Evolutionary conservation across 2,797 vertebrate genomes (phyloP), one percentile per base, ranked within the genome.

Genomic region (Aythya fuligula): DNA sequence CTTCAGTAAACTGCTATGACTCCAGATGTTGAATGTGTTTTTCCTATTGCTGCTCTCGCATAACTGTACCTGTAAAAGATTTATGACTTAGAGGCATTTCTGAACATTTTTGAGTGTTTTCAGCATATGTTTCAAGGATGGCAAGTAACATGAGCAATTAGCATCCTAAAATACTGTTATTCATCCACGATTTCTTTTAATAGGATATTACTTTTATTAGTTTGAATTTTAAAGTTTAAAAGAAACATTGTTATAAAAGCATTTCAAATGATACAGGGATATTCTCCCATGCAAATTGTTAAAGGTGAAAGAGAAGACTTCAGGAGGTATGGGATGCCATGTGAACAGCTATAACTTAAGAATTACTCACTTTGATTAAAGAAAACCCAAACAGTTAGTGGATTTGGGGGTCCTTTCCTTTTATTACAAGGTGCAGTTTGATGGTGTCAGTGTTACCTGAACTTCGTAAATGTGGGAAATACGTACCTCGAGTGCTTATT

Each of bases 11-110:
- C 97, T 92, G 96, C 70, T 98, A 96, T 95, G 95, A 97, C 96
- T 98, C 98, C 98, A 98, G 98, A 98, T 98, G 98, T 98, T 96
- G 95, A 92, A 97, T 98, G 94, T 96, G 97, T 95, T 97, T 98
- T 98, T 98, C 97, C 92, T 95, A 93, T 97, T 98, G 94, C 92
- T 97, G 92, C 97, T 98, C 92, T 97, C 95, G 94, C 90, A 92
- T 98, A 98, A 98, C 98, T 97, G 96, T 97, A 98, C 98, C 98
- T 98, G 98, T 98, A 97, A 98, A 98, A 98, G 98, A 99, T 98
- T 97, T 98, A 98, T 98, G 96, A 97, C 96, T 98, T 96, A 91
- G 95, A 98, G 98, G 96, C 97, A 97, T 96, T 98, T 97, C 97
- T 97, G 83, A 97, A 97, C 92, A 95, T 95, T 97, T 98, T 87